These are phyloP conservation scores for Sinocyclocheilus maitianheensis DNA, from an alignment of 2,113 vertebrate species.

Conservation along the genomic window DNA sequence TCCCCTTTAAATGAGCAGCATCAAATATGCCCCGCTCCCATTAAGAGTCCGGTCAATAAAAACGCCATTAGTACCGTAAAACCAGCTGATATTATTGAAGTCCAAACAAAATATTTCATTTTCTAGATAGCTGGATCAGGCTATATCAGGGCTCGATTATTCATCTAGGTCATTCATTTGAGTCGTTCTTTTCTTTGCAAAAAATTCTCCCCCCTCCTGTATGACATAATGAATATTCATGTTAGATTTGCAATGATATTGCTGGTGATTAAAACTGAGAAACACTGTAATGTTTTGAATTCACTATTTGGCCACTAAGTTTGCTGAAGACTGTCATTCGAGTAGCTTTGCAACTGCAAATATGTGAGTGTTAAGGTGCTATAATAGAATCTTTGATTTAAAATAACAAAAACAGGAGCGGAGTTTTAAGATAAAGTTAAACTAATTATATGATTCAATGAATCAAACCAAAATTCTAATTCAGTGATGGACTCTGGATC, in stretches of 20 bases:
- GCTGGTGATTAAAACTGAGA: constrained; percentile 32
- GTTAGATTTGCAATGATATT: constrained; percentile 43
- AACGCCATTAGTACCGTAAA: constrained; percentile 97
- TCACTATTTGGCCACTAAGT: not conserved
- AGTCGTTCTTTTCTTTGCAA: not conserved
- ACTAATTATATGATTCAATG: too few relatives aligned
- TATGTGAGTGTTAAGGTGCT: too few relatives aligned
- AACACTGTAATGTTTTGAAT: not conserved
- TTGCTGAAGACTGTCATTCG: not conserved
- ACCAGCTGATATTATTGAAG: constrained; percentile 96
- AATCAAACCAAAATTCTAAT: too few relatives aligned
- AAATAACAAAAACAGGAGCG: too few relatives aligned
- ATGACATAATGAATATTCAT: not conserved
- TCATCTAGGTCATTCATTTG: not conserved
- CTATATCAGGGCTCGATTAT: not conserved
- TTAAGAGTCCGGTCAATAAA: constrained; percentile 97
- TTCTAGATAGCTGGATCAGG: constrained; percentile 78
- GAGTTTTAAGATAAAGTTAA: too few relatives aligned
- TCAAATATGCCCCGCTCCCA: constrained; percentile 96
- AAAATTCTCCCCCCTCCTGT: constrained; percentile 30
- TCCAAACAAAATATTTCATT: constrained; percentile 98
- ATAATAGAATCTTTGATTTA: too few relatives aligned
- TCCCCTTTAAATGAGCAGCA: constrained; percentile 95
- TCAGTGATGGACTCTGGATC: too few relatives aligned
- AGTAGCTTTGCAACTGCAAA: not conserved